Conservation (phyloP, 2,113 vertebrate genomes). For the Rhodinocichla rosea region DNA sequence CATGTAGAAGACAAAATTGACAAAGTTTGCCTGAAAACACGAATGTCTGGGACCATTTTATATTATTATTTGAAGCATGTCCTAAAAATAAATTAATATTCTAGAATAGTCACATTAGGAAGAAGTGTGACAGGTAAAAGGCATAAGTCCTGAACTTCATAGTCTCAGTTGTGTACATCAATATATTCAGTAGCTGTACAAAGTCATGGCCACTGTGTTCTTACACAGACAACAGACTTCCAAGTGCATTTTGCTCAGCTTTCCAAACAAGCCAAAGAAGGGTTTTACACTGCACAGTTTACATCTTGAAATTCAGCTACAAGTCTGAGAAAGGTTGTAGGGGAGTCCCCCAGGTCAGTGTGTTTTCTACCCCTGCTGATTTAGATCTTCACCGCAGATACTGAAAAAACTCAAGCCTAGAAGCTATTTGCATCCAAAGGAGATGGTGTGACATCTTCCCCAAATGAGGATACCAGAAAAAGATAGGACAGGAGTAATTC, state of each 20-base stretch:
- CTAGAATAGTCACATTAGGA: neutral
- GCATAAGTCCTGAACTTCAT: neutral
- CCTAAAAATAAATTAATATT: neutral
- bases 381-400: neutral
- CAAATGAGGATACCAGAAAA: neutral
- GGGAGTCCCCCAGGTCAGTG: accelerated
- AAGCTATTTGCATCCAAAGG: neutral
- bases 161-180: neutral
- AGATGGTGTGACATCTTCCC: neutral
- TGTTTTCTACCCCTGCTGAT: neutral
- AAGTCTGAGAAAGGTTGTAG: neutral
- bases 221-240: neutral
- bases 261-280: neutral
- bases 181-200: neutral
- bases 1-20: neutral
- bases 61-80: neutral
- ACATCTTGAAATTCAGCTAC: neutral
- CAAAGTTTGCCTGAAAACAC: neutral
- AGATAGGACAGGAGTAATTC: neutral
- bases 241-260: neutral
- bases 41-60: neutral
- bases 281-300: neutral
- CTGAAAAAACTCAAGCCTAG: neutral
- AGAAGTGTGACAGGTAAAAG: neutral
- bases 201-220: neutral